Evolutionary conservation across 2,797 vertebrate genomes (phyloP).

Genomic region (Pyrocephalus nanus): DNA sequence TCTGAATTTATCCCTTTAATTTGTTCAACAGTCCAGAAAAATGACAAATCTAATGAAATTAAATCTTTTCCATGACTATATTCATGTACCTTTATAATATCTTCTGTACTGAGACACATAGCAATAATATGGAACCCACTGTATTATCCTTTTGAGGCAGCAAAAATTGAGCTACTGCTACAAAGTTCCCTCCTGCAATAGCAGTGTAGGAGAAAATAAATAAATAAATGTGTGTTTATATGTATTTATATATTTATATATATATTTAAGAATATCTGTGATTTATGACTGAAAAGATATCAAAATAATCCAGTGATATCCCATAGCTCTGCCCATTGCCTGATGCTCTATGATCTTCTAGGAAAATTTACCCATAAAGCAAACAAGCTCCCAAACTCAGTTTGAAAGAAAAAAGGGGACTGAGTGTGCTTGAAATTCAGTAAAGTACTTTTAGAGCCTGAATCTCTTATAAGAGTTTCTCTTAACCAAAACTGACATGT

Average conservation of each 20-base stretch:
- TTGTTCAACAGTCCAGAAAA: background rate
- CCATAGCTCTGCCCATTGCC: background rate
- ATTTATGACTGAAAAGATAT: background rate
- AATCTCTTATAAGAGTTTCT: background rate
- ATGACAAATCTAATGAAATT: background rate
- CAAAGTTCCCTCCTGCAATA: background rate
- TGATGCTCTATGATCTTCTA: background rate
- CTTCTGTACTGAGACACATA: background rate
- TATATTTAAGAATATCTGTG: background rate
- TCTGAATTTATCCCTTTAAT: background rate
- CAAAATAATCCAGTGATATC: rapidly evolving
- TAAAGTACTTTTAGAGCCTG: background rate
- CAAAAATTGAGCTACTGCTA: background rate
- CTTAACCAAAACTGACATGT: background rate
- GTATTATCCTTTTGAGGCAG: background rate
- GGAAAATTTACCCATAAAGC: background rate
- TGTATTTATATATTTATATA: no score
- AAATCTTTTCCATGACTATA: background rate
- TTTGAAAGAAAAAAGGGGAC: background rate
- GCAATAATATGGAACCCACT: background rate
- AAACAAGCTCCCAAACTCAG: background rate
- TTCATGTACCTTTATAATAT: background rate
- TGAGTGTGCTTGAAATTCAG: background rate
- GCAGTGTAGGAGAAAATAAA: no score
- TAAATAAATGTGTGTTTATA: no score